Evolutionary conservation across 2,113 vertebrate species (phyloP).

Genomic region (Amblyopsis rosae): DNA sequence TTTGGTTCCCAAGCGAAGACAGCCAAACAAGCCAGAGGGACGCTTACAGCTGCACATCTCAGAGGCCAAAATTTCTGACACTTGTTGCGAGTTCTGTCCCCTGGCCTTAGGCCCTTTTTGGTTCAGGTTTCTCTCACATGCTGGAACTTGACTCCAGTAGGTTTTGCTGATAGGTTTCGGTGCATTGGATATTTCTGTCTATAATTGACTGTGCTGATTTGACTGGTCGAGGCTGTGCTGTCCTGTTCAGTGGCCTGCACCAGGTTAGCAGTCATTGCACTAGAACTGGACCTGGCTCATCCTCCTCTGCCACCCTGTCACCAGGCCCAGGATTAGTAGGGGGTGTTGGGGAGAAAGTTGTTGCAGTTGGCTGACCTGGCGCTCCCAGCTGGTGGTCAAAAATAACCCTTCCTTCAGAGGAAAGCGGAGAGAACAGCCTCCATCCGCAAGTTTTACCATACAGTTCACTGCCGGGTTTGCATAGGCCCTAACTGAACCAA

Average conservation of each 20-base stretch:
- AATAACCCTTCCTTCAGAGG: slow-evolving; percentile 45
- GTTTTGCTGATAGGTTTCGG: slow-evolving; percentile 16
- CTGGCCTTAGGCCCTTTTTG: slow-evolving; percentile 20
- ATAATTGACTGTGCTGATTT: too few relatives aligned
- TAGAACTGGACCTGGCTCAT: slow-evolving; percentile 1
- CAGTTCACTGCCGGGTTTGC: neutral
- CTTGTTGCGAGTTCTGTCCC: slow-evolving; percentile 35
- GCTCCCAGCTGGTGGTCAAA: slow-evolving; percentile 36
- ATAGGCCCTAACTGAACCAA: slow-evolving; percentile 6
- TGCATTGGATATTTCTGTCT: neutral
- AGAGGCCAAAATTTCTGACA: slow-evolving; percentile 39
- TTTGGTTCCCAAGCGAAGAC: slow-evolving; percentile 53
- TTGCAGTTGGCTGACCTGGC: slow-evolving; percentile 34
- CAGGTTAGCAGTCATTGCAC: neutral
- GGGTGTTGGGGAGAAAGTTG: slow-evolving; percentile 46
- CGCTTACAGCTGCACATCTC: slow-evolving; percentile 50
- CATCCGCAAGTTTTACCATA: neutral
- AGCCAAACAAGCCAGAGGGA: slow-evolving; percentile 51
- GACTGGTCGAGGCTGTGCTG: neutral
- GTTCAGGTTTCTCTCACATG: slow-evolving; percentile 60
- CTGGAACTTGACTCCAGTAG: slow-evolving; percentile 39
- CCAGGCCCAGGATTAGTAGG: slow-evolving; percentile 26
- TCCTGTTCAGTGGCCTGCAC: neutral
- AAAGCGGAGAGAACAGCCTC: slow-evolving; percentile 8
- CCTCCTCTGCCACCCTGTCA: slow-evolving; percentile 29